These are phyloP conservation scores for Strigamia maritima DNA, from an alignment of 2,888 invertebrate species.

Conservation along the genomic window DNA sequence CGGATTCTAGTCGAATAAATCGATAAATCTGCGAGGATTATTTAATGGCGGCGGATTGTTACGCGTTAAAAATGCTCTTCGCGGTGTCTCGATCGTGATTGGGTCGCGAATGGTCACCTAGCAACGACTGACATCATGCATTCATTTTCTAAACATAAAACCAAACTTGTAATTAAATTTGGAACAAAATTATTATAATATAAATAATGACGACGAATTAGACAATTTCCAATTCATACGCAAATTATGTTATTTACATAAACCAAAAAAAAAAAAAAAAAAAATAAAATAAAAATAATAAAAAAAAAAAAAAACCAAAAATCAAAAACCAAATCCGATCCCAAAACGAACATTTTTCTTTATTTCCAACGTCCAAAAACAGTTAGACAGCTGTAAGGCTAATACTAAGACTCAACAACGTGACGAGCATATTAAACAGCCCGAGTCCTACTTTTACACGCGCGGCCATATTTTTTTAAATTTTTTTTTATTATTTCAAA, in stretches of 20 bases:
- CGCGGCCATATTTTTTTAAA: not conserved
- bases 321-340: no score
- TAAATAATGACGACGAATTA: not conserved
- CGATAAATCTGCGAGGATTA: no score
- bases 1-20: no score
- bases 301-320: no score
- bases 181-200: not conserved
- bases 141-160: not conserved
- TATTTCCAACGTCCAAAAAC: no score
- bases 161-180: not conserved
- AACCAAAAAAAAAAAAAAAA: no score
- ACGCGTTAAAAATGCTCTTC: not conserved
- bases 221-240: no score
- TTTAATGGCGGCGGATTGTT: not conserved
- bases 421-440: not conserved
- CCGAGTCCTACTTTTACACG: not conserved
- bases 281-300: no score
- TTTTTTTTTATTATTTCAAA: not conserved
- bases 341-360: no score
- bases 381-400: not conserved
- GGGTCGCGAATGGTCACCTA: not conserved
- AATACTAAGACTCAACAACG: not conserved
- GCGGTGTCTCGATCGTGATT: not conserved
- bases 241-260: no score
- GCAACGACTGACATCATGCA: not conserved